Conservation (phyloP, 2,113 vertebrate species). For the Danionella cerebrum region DNA sequence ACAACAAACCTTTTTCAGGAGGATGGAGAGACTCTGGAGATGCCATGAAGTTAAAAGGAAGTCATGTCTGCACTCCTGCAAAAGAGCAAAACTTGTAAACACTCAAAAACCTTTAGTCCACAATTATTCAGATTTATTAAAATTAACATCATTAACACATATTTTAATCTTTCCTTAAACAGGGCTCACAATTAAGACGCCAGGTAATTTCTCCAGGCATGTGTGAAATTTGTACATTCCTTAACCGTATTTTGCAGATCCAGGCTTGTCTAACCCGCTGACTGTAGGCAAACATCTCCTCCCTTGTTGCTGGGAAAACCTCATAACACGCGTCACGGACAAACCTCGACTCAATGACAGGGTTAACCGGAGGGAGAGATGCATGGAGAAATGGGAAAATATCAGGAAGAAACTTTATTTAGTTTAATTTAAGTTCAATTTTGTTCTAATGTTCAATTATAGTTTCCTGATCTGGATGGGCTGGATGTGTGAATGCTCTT, state of each 20-base stretch:
- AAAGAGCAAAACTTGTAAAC: conserved; percentile 23
- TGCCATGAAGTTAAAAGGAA: conserved; percentile 29
- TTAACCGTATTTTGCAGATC: conserved; percentile 29
- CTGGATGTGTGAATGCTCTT: not conserved
- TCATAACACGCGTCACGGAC: not conserved
- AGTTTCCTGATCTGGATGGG: not conserved
- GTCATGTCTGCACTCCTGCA: conserved; percentile 36
- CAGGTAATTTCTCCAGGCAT: no score
- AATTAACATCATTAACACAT: not conserved
- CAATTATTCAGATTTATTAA: not conserved
- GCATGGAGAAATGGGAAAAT: not conserved
- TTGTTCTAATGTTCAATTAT: no score
- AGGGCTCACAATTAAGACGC: no score
- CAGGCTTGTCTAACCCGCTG: conserved; percentile 30
- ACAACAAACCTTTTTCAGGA: conserved; percentile 31
- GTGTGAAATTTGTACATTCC: conserved; percentile 39
- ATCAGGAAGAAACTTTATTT: not conserved
- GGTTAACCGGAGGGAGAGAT: conserved; percentile 12
- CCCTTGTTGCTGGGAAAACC: not conserved
- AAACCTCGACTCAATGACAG: conserved; percentile 7
- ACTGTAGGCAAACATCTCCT: conserved; percentile 1
- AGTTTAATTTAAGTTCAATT: not conserved
- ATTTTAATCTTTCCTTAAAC: no score
- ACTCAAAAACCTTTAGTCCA: no score
- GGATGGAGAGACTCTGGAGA: conserved; percentile 25